Evolutionary conservation across 53 echinoderm and acorn worm species (phyloP), one percentile per base, ranked within the genome.

Genomic region (Pentamera pediparva): DNA sequence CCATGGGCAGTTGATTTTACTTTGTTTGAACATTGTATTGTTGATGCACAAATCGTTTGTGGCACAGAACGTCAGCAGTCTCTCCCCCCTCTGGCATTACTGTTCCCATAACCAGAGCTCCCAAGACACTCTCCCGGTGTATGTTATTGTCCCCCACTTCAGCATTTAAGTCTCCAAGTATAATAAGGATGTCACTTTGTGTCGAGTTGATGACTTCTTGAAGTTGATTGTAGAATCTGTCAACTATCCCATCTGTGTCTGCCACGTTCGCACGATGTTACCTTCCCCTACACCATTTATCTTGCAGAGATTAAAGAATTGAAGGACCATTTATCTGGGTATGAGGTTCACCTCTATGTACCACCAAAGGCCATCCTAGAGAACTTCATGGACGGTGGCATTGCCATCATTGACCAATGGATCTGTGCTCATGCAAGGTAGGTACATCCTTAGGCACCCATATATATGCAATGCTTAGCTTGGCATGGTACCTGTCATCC

Each of bases 351-450:
- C 76, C 69, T 81, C 59, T 98, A 89, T 54, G 54, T 78, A 6
- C 91, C 98, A 74, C 86, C 98, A 0, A 85, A 88, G 35, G 79
- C 73, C 30, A 72, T 98, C 21, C 75, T 83, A 17, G 86, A 98
- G 39, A 85, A 89, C 39, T 98, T 83, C 64, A 98, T 78, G 69
- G 98, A 98, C 65, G 98, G 98, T 2, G 98, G 98, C 13, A 86
- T 98, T 33, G 98, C 98, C 32, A 98, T 98, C 50, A 98, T 98
- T 75, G 98, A 96, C 65, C 98, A 96, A 37, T 96, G 98, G 98
- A 92, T 96, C 63, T 91, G 91, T 75, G 91, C 98, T 3, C 98
- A 96, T 88, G 98, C 98, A 59, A 96, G 91, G 98, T 96, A 52
- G 10, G 85, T 15, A 21, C 25, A 2, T 39, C 55, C 28, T 55